Evolutionary conservation across 2,797 vertebrate genomes (phyloP), one percentile per base, ranked within the genome.

Genomic region (Simalia tracyae): DNA sequence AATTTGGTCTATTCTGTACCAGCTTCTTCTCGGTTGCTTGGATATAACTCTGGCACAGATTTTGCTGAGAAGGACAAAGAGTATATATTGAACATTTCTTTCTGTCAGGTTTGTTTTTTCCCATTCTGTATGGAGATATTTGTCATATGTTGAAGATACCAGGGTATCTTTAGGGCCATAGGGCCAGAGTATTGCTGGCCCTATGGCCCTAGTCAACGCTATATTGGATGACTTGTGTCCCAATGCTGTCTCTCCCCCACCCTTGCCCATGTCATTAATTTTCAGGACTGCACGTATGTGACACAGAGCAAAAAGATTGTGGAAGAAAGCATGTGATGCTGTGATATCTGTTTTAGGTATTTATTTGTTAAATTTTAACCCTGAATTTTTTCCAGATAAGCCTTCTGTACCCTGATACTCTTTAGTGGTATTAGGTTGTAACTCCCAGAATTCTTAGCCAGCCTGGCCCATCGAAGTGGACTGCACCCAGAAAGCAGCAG

Each of bases 71-170:
- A 88, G 24, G 85, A 92, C 85, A 95, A 96, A 96, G 87, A 87
- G 94, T 92, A 68, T 89, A 95, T 90, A 91, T 86, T 93, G 93
- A 42, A n/a, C 72, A 94, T 95, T 95, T 96, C 92, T 93, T 92
- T 90, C 93, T 94, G 36, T 63, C 88, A 42, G 66, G 91, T 95
- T 84, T 57, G 64, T 94, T 94, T 94, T 93, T 76, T 94, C n/a
- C 84, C 42, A 86, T 0, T 90, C 93, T 94, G 91, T 1, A 0
- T n/a, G 85, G 64, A 94, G 50, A 76, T 81, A 31, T 60, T 36
- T 9, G 2, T 93, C 85, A 91, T 84, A 92, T 22, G 3, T 89
- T 89, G 92, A 81, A 87, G 86, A 94, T 92, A 50, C 26, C 90
- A 57, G 31, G 60, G 66, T 42, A 42, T 3, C 42, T 42, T 42